Evolutionary conservation across 2,113 vertebrate species (phyloP).

Genomic region (Lophochroa leadbeateri): DNA sequence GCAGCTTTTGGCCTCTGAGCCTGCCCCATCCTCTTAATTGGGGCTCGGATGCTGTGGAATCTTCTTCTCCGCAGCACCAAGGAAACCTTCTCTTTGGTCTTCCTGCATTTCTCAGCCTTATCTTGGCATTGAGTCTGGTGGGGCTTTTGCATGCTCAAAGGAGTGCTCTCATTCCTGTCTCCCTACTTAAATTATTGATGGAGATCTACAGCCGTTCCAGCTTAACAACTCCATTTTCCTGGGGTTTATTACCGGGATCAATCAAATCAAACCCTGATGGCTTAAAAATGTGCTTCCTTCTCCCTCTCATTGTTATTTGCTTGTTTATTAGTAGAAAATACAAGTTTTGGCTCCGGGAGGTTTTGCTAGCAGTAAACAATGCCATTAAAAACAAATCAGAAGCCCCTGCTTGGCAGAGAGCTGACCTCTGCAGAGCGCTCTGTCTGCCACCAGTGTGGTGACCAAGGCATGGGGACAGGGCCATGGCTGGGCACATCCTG

Average conservation of each 20-base stretch:
- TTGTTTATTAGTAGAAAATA: slow-evolving; percentile 55
- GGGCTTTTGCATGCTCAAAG: not conserved
- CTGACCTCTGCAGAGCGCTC: not conserved
- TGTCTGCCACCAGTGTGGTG: rapidly evolving
- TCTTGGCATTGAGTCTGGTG: not conserved
- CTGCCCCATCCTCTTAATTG: not conserved
- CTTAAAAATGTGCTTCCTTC: slow-evolving; percentile 35
- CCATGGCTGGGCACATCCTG: rapidly evolving
- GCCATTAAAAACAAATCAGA: slow-evolving; percentile 53
- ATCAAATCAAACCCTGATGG: slow-evolving; percentile 44
- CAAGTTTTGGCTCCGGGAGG: slow-evolving; percentile 47
- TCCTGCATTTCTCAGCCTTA: not conserved
- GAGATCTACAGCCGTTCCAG: slow-evolving; percentile 20
- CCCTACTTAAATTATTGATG: slow-evolving; percentile 21
- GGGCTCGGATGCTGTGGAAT: not conserved
- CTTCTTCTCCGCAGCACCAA: not conserved
- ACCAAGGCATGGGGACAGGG: not conserved
- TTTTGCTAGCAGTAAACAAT: slow-evolving; percentile 52
- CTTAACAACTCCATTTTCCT: slow-evolving; percentile 25
- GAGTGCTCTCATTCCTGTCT: not conserved
- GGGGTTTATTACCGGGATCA: slow-evolving; percentile 58
- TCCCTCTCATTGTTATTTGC: slow-evolving; percentile 36
- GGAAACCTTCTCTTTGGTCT: not conserved
- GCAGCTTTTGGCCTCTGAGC: not conserved
- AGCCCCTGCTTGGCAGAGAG: not conserved